Evolutionary conservation across 2,888 invertebrate genomes (phyloP).

Genomic region (Drosophila niveifrons): DNA sequence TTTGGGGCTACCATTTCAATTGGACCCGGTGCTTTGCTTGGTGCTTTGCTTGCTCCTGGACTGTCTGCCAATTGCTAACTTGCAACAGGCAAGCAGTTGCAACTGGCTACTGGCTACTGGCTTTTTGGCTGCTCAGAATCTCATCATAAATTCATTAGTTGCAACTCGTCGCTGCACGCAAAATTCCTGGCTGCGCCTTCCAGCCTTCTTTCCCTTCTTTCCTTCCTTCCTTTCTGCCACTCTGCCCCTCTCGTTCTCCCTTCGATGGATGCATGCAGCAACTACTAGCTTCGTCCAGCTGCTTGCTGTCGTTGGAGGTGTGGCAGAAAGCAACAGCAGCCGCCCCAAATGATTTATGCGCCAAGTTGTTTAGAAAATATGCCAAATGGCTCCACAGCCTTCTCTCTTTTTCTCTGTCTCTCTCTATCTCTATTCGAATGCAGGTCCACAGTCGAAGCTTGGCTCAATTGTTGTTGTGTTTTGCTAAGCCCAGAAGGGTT

Average conservation of each 20-base stretch:
- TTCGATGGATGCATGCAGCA: constrained; percentile 9
- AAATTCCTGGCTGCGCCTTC: constrained; percentile 48
- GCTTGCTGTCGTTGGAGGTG: constrained; percentile 70
- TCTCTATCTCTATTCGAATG: constrained; percentile 7
- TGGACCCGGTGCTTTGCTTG: neutral
- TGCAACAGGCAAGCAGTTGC: constrained; percentile 21
- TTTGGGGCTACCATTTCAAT: constrained; percentile 49
- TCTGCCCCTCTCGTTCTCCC: neutral
- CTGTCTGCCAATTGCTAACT: constrained; percentile 21
- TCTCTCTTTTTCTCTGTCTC: neutral
- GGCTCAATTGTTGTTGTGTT: constrained; percentile 12
- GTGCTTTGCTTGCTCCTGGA: constrained; percentile 1
- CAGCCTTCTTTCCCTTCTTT: neutral
- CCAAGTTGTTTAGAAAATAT: constrained; percentile 79
- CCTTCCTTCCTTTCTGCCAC: no score
- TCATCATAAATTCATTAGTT: constrained; percentile 82
- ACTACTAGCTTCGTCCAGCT: constrained; percentile 41
- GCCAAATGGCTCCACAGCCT: constrained; percentile 55
- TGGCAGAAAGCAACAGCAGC: constrained; percentile 49
- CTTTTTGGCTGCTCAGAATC: constrained; percentile 66
- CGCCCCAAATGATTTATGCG: constrained; percentile 76
- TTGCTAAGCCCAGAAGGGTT: constrained; percentile 57
- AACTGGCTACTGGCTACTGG: constrained; percentile 59
- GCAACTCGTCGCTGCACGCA: constrained; percentile 71
- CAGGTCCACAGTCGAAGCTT: neutral